These are phyloP conservation scores for Andrena cerasifolii DNA, from an alignment of 1,140 invertebrate species.

Conservation along the genomic window DNA sequence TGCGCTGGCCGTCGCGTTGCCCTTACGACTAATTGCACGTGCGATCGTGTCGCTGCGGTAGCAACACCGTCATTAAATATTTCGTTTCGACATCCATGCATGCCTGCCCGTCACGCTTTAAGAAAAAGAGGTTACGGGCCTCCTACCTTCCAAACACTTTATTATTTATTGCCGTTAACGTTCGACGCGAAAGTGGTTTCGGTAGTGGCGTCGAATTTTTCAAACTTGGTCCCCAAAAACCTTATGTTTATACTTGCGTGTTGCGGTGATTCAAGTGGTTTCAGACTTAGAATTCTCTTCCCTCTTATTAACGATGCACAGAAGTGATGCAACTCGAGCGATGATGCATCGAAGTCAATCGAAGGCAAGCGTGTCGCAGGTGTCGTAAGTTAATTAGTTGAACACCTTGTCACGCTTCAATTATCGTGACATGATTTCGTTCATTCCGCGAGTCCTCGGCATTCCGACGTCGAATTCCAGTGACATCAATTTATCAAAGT, in stretches of 20 bases:
- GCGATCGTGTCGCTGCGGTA: constrained; percentile 37
- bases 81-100: constrained; percentile 44
- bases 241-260: no score
- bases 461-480: neutral
- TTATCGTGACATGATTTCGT: constrained; percentile 24
- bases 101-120: constrained; percentile 39
- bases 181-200: no score
- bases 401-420: constrained; percentile 42
- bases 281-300: no score
- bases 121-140: constrained; percentile 29
- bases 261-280: no score
- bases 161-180: neutral
- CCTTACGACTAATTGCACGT: constrained; percentile 29
- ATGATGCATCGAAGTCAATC: neutral
- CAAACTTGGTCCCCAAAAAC: no score
- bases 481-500: neutral
- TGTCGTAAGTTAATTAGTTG: constrained; percentile 32
- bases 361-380: constrained; percentile 1
- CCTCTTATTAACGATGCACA: no score
- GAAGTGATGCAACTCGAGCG: neutral
- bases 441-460: neutral
- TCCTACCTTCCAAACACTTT: neutral
- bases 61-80: constrained; percentile 40
- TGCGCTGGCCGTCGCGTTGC: constrained; percentile 11
- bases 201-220: no score